Evolutionary conservation across 2,797 vertebrate genomes (phyloP).

Genomic region (Diglossa cyanea): DNA sequence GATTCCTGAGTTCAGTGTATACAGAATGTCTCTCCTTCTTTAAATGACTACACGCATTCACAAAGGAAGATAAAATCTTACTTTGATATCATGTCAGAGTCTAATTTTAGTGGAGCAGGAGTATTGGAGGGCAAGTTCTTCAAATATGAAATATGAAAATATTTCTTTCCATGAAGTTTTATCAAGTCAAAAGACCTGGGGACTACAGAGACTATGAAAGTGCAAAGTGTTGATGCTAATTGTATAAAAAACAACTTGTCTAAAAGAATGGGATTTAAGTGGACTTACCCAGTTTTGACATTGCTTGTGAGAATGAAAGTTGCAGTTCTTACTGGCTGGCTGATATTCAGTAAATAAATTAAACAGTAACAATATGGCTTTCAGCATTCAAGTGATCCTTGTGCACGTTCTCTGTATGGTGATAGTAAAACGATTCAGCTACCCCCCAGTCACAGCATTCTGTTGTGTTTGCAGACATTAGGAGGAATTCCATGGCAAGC

Average conservation of each 20-base stretch:
- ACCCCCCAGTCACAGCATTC: not conserved
- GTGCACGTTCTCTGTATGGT: not conserved
- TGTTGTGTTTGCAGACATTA: conserved; percentile 83
- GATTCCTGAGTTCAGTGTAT: not conserved
- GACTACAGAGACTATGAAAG: not conserved
- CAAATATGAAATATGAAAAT: not conserved
- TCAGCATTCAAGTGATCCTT: not conserved
- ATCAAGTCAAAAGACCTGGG: not conserved
- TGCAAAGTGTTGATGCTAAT: not conserved
- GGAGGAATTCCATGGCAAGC: conserved; percentile 98
- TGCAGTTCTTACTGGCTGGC: not conserved
- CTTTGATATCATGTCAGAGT: not conserved
- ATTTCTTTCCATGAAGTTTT: not conserved
- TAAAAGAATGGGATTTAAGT: not conserved
- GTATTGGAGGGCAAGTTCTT: not conserved
- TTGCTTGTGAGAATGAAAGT: not conserved
- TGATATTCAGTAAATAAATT: not conserved
- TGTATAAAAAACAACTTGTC: not conserved
- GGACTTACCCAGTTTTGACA: not conserved
- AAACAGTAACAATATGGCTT: not conserved
- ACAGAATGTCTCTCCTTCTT: not conserved
- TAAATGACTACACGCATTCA: fast-evolving
- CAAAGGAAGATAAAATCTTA: not conserved
- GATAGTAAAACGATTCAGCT: not conserved
- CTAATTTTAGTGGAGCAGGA: not conserved